phyloP scores from a whole-genome alignment of 2,888 invertebrate species.

The Tachystola acroxantha region DNA sequence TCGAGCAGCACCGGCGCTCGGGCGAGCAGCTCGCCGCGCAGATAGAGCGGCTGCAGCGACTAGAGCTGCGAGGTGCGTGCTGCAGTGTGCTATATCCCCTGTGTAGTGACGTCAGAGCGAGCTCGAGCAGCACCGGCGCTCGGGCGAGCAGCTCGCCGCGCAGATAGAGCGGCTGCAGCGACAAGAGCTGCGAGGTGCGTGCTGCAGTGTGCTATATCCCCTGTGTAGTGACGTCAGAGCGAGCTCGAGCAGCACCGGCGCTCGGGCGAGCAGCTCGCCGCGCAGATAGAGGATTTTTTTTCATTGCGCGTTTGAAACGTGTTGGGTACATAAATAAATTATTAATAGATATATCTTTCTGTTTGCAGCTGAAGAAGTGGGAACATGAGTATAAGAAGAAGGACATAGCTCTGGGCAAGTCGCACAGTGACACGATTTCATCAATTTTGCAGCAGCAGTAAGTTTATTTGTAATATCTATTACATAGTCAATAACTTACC shows the following conservation, averaged over 20 bases:
- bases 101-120: constrained; percentile 45
- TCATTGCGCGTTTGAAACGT: too few relatives aligned
- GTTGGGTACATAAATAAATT: too few relatives aligned
- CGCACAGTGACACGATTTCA: constrained; percentile 83
- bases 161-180: constrained; percentile 25
- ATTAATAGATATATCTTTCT: too few relatives aligned
- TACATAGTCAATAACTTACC: too few relatives aligned
- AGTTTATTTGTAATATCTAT: constrained; percentile 56
- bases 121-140: constrained; percentile 60
- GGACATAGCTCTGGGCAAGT: constrained; percentile 80
- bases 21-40: constrained; percentile 27
- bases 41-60: constrained; percentile 26
- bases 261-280: not conserved
- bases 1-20: constrained; percentile 56
- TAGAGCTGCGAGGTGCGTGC: constrained; percentile 35
- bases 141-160: constrained; percentile 23
- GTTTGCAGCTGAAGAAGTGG: constrained; percentile 73
- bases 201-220: too few relatives aligned
- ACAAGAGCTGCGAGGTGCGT: constrained; percentile 30
- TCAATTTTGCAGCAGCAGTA: constrained; percentile 84
- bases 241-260: not conserved
- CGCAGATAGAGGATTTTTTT: not conserved
- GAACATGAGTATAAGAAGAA: constrained; percentile 75
- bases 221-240: not conserved
- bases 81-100: too few relatives aligned